Base-by-base conservation (phyloP, 2,113 vertebrate species). In the Rhinopomastus cyanomelas region DNA sequence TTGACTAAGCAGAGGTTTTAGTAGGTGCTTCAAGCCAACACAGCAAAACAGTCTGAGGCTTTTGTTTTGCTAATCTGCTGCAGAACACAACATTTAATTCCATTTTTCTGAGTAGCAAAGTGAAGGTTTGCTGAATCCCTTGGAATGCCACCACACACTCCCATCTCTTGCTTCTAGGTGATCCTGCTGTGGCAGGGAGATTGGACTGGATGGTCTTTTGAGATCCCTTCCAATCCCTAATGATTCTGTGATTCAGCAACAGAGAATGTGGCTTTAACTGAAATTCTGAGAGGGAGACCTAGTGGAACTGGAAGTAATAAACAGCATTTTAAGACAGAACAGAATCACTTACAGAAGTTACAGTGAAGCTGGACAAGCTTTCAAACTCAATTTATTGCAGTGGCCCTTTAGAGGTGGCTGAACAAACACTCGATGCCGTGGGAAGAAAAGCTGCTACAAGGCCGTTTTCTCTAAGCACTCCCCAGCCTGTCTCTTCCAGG, bases 361-460 rank as follows among this genome's bases (percentile, higher is more conserved):
- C 1, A 78, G 75, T 42, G 80, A 90, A 94, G 83, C 17, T 13
- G 64, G 60, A 81, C 61, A 80, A 87, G 34, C 67, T 79, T 85
- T 94, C 76, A 89, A 56, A 87, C 67, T 67, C 65, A 49, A 51
- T 77, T 91, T 73, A 85, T 87, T 77, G 85, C 42, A 91, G 60
- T 29, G 21, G 72, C 32, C 22, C 56, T 78, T 83, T 85, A 48
- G 79, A 65, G 29, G 30, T 46, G 52, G 23, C 11, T 88, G 52
- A 69, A 92, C 81, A 89, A 55, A 30, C 7, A 53, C 34, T 29
- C 60, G 37, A 32, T 42, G 69, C 14, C 21, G 9, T 17, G 18
- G 21, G 32, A 51, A 8, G 12, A 64, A 52, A 64, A 67, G 56
- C 36, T 59, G 11, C 21, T 36, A 55, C 56, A n/a, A 34, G 46